Conservation (phyloP, 2,113 vertebrate genomes). For the Lophura nycthemera region DNA sequence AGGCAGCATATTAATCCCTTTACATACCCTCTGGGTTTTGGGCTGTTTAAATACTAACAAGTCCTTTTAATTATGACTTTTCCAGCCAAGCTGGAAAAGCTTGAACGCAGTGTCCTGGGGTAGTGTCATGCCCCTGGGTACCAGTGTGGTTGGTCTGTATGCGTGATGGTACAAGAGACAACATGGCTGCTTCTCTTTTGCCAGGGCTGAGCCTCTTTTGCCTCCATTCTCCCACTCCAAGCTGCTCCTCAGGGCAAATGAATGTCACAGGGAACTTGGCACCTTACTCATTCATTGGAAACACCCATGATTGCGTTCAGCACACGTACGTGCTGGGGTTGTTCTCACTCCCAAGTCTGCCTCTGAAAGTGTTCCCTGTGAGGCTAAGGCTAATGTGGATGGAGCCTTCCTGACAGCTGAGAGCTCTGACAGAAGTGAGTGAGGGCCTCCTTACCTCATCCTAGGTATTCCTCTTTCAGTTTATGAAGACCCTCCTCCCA, state of each 20-base stretch:
- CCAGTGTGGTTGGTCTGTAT: not conserved
- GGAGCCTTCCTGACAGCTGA: accelerated
- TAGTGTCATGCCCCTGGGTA: not conserved
- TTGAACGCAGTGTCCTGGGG: not conserved
- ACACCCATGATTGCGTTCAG: not conserved
- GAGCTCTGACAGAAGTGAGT: not conserved
- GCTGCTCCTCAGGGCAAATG: not conserved
- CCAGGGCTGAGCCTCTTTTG: not conserved
- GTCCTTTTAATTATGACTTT: not conserved
- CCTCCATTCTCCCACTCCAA: not conserved
- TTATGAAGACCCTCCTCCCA: not conserved
- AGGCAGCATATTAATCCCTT: not conserved
- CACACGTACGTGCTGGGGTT: not conserved
- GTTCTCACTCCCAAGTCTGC: not conserved
- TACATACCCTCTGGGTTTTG: not conserved
- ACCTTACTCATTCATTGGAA: accelerated
- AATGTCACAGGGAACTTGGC: not conserved
- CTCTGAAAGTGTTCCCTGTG: not conserved
- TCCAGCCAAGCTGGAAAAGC: not conserved
- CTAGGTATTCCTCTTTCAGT: not conserved
- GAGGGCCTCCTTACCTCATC: not conserved
- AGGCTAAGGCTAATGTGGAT: not conserved
- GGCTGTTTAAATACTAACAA: not conserved
- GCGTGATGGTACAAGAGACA: not conserved
- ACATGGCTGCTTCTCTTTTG: not conserved